Evolutionary conservation across 64 coral and sea anemone genomes (phyloP).

Genomic region (Cladopsammia gracilis): DNA sequence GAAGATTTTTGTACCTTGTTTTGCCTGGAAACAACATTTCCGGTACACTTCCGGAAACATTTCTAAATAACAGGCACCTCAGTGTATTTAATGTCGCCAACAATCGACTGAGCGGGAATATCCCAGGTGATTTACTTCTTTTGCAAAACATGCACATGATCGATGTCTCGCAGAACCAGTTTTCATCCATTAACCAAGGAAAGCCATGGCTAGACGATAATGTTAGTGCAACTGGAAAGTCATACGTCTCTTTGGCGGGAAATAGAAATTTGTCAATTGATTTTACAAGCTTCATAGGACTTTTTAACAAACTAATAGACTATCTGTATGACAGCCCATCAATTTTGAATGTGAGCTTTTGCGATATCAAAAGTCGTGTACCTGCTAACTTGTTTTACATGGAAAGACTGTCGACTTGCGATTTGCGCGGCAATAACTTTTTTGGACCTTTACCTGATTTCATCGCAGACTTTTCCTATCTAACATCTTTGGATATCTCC

Average conservation of each 20-base stretch:
- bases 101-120: slow-evolving; percentile 21
- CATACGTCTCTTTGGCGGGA: slow-evolving; percentile 13
- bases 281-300: not conserved
- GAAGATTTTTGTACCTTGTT: not conserved
- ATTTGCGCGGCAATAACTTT: slow-evolving; percentile 24
- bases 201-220: not conserved
- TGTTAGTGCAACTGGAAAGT: not conserved
- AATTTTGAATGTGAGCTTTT: slow-evolving; percentile 36
- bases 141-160: not conserved
- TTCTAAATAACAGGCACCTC: not conserved
- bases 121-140: slow-evolving; percentile 8
- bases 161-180: slow-evolving; percentile 49
- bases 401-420: not conserved
- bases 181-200: slow-evolving; percentile 3
- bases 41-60: not conserved
- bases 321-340: not conserved
- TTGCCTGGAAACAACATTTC: slow-evolving; percentile 38
- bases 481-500: slow-evolving; percentile 41
- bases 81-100: slow-evolving; percentile 9
- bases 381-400: not conserved
- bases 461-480: not conserved
- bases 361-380: slow-evolving; percentile 32
- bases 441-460: slow-evolving; percentile 23
- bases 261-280: slow-evolving; percentile 54
- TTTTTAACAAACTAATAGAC: not conserved